A percentile compares a stretch with the other conserved stretches of the same genome.
Conservation (phyloP, 2,888 invertebrate species). For the Andrena flavipes region DNA sequence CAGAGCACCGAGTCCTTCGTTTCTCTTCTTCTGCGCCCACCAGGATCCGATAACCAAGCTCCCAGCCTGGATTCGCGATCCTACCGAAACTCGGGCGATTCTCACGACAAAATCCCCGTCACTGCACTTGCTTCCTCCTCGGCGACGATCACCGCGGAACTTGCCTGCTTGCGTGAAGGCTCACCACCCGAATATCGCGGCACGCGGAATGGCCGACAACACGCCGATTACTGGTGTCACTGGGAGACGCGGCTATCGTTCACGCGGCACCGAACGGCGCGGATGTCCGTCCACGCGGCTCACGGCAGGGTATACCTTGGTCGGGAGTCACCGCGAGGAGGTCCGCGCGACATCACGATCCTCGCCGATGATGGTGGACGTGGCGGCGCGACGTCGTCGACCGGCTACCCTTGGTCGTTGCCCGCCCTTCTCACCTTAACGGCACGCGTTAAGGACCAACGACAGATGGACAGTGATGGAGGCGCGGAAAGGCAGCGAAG, state of each 20-base stretch:
- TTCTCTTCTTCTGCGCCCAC: background rate
- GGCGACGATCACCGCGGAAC: slow-evolving; percentile 34
- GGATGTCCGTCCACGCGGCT: slow-evolving; percentile 22
- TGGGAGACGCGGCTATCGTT: slow-evolving; percentile 30
- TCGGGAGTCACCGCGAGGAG: slow-evolving; percentile 25
- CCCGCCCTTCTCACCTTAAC: slow-evolving; percentile 59
- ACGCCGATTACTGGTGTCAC: slow-evolving; percentile 28
- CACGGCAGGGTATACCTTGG: slow-evolving; percentile 12
- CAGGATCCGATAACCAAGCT: background rate
- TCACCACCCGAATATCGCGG: slow-evolving; percentile 36
- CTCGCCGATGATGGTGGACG: slow-evolving; percentile 38
- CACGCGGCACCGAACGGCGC: background rate
- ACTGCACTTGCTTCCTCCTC: slow-evolving; percentile 34
- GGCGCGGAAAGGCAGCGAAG: slow-evolving; percentile 38
- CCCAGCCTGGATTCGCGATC: background rate
- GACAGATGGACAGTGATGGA: slow-evolving; percentile 17
- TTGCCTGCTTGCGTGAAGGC: background rate
- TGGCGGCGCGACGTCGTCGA: slow-evolving; percentile 24
- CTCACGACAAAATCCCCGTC: slow-evolving; percentile 24
- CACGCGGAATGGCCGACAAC: slow-evolving; percentile 18
- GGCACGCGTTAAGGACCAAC: slow-evolving; percentile 47
- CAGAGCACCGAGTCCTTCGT: background rate
- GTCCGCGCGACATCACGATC: slow-evolving; percentile 31
- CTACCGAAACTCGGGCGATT: background rate
- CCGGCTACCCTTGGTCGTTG: slow-evolving; percentile 38